These are phyloP conservation scores for Smutsia temminckii DNA, from an alignment of 2,797 vertebrate species.

Conservation along the genomic window DNA sequence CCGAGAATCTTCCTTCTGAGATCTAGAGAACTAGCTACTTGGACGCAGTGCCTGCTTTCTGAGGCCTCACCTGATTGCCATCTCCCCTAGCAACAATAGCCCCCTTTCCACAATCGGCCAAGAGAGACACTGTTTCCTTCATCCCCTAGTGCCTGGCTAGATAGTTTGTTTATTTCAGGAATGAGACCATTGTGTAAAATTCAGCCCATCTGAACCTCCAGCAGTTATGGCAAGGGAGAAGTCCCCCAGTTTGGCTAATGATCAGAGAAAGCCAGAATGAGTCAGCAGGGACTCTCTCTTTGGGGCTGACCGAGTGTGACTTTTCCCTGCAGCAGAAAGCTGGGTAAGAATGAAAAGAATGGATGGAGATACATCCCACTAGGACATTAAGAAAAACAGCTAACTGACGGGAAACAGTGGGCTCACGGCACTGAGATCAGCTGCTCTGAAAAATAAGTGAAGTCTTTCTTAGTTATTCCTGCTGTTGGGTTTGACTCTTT, in stretches of 20 bases:
- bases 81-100: background rate
- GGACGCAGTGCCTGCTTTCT: background rate
- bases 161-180: slow-evolving; percentile 25
- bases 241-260: slow-evolving; percentile 70
- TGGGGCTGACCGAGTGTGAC: slow-evolving; percentile 38
- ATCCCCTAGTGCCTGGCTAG: background rate
- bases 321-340: slow-evolving; percentile 24
- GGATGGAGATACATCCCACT: background rate
- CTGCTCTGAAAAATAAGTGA: background rate
- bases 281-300: slow-evolving; percentile 49
- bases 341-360: slow-evolving; percentile 26
- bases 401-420: background rate
- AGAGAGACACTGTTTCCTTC: background rate
- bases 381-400: background rate
- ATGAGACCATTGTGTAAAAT: background rate
- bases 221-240: slow-evolving; percentile 75
- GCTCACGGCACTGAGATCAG: background rate
- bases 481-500: background rate
- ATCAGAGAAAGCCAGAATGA: slow-evolving; percentile 67
- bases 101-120: background rate
- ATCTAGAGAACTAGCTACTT: background rate
- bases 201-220: slow-evolving; percentile 57
- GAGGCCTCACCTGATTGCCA: background rate
- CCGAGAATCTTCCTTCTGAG: background rate
- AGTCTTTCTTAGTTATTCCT: background rate